Conservation (phyloP, 1,140 invertebrate genomes). For the Drosophila obscura region DNA sequence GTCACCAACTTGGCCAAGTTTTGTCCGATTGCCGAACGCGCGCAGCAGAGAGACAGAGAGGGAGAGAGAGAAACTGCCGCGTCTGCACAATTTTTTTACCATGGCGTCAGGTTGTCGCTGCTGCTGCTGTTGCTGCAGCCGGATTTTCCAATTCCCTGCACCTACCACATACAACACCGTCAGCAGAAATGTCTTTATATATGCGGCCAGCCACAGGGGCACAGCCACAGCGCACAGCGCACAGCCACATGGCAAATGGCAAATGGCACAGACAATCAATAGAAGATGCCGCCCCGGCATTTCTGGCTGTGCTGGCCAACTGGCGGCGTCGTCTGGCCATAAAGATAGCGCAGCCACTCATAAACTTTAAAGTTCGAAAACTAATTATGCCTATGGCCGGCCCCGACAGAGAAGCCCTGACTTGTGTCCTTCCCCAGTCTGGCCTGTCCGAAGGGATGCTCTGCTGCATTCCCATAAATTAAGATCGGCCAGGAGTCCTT, state of each 20-base stretch:
- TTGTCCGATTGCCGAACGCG: conserved; percentile 2
- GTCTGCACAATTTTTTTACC: conserved; percentile 50
- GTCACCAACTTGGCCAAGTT: conserved; percentile 73
- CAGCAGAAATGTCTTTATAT: conserved; percentile 62
- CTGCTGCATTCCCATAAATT: conserved; percentile 75
- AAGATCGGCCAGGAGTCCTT: conserved; percentile 28
- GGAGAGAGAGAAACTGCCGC: conserved; percentile 10
- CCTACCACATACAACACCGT: conserved; percentile 60
- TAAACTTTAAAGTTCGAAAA: conserved; percentile 83
- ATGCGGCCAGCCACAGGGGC: conserved; percentile 50
- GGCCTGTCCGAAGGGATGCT: conserved; percentile 5
- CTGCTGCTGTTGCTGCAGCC: conserved; percentile 56
- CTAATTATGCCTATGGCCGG: conserved; percentile 78
- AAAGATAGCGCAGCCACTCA: conserved; percentile 71
- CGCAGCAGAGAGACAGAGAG: too few relatives aligned
- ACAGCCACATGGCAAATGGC: conserved; percentile 11
- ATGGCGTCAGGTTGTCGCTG: conserved; percentile 77
- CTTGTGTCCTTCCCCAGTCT: neutral
- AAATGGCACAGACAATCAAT: conserved; percentile 12
- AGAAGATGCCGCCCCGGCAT: neutral
- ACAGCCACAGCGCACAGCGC: conserved; percentile 9
- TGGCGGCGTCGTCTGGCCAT: conserved; percentile 59
- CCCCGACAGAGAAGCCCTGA: neutral
- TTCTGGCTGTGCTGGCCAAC: too few relatives aligned
- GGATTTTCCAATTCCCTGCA: conserved; percentile 63